Conservation (phyloP, 1,140 invertebrate genomes). For the Macrobrachium rosenbergii region DNA sequence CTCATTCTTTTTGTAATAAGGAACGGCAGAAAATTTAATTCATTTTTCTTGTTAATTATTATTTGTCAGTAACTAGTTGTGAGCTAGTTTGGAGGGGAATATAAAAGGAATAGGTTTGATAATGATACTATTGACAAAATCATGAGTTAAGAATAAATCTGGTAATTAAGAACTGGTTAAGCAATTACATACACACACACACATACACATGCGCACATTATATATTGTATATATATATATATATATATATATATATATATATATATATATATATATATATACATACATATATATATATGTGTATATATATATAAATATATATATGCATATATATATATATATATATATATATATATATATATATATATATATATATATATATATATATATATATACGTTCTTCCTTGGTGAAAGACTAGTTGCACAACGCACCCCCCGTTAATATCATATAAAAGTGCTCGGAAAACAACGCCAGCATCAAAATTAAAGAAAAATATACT, state of each 20-base stretch:
- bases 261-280: constrained; percentile 12
- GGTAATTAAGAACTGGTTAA: too few relatives aligned
- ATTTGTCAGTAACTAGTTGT: too few relatives aligned
- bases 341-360: neutral
- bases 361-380: constrained; percentile 19
- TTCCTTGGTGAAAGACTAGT: neutral
- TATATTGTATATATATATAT: constrained; percentile 22
- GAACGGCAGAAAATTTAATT: neutral
- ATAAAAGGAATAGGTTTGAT: too few relatives aligned
- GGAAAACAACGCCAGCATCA: too few relatives aligned
- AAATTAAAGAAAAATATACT: too few relatives aligned
- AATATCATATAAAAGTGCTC: too few relatives aligned
- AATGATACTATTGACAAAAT: too few relatives aligned
- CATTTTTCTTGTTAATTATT: too few relatives aligned
- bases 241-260: constrained; percentile 10
- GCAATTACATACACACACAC: neutral
- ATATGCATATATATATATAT: neutral
- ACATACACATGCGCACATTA: neutral
- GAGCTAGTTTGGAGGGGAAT: too few relatives aligned
- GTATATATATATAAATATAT: neutral
- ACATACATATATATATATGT: neutral
- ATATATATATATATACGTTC: constrained; percentile 1
- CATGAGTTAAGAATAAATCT: too few relatives aligned
- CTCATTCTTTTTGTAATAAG: neutral
- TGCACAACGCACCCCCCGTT: too few relatives aligned